These are phyloP conservation scores for Ibycter americanus DNA, from an alignment of 2,797 vertebrate species.

Conservation along the genomic window DNA sequence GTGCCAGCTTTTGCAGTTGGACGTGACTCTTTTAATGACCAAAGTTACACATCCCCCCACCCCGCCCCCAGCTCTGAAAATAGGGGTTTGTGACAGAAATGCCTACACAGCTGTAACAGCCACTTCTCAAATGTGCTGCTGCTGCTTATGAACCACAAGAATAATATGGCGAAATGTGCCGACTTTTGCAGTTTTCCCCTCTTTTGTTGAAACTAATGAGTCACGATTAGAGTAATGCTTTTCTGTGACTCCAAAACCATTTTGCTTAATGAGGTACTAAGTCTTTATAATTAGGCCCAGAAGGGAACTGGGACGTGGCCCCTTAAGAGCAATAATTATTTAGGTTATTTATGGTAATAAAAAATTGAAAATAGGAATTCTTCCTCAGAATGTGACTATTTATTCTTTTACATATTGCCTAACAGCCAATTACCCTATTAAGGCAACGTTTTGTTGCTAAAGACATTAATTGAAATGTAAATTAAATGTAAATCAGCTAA, in stretches of 20 bases:
- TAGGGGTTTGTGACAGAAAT: background rate
- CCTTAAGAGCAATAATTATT: slow-evolving; percentile 86
- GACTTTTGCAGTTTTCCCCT: slow-evolving; percentile 68
- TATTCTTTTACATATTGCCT: slow-evolving; percentile 84
- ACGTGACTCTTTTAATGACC: background rate
- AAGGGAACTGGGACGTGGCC: slow-evolving; percentile 79
- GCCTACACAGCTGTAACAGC: slow-evolving; percentile 47
- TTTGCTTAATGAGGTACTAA: slow-evolving; percentile 87
- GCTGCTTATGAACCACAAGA: slow-evolving; percentile 48
- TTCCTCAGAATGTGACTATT: slow-evolving; percentile 80
- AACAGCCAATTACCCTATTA: slow-evolving; percentile 86
- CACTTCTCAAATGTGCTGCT: slow-evolving; percentile 10
- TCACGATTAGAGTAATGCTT: slow-evolving; percentile 82
- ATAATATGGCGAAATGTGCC: slow-evolving; percentile 65
- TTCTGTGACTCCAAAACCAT: slow-evolving; percentile 82
- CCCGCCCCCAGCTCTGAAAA: background rate
- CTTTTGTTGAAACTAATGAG: slow-evolving; percentile 81
- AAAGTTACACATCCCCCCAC: background rate
- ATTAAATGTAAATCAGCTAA: slow-evolving; percentile 87
- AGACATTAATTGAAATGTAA: slow-evolving; percentile 87
- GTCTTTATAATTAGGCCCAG: slow-evolving; percentile 88
- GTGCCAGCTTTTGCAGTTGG: background rate
- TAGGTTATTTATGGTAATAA: slow-evolving; percentile 86
- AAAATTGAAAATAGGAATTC: slow-evolving; percentile 84
- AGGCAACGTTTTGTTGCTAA: slow-evolving; percentile 81